Conservation (phyloP, 2,797 vertebrate genomes). For the Esox lucius region DNA sequence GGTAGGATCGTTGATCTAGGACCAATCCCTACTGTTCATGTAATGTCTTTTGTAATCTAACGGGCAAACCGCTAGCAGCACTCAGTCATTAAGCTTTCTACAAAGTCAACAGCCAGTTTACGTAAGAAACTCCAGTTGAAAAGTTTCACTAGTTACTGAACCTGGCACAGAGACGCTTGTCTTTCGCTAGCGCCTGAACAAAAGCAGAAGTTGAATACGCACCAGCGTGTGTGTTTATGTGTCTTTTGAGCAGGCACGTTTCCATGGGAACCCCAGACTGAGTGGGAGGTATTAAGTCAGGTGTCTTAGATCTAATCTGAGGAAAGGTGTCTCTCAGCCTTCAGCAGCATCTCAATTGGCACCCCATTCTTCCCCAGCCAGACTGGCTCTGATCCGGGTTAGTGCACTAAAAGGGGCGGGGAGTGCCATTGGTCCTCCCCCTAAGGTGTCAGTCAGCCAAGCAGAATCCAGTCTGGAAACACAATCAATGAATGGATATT, state of each 20-base stretch:
- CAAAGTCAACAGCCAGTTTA: neutral
- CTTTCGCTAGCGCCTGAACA: neutral
- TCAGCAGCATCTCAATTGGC: neutral
- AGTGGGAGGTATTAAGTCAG: slow-evolving; percentile 31
- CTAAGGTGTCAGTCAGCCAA: neutral
- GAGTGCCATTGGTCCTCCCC: neutral
- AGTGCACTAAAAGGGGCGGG: neutral
- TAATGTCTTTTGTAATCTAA: neutral
- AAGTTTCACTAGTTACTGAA: neutral
- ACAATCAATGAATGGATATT: neutral
- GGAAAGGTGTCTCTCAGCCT: slow-evolving; percentile 19
- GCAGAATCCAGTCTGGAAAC: neutral
- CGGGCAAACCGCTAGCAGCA: neutral
- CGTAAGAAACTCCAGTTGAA: neutral
- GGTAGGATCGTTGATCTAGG: neutral
- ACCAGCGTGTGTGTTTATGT: neutral
- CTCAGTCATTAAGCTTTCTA: neutral
- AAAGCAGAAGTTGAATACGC: neutral
- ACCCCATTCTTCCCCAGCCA: neutral
- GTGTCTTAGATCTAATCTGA: slow-evolving; percentile 11
- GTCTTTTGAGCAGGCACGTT: slow-evolving; percentile 20
- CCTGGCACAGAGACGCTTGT: neutral
- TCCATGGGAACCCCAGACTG: slow-evolving; percentile 27
- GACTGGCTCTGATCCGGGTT: neutral
- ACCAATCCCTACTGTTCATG: neutral